These are phyloP conservation scores for Caenorhabditis becei DNA, from an alignment of 2,888 invertebrate species.

Conservation along the genomic window DNA sequence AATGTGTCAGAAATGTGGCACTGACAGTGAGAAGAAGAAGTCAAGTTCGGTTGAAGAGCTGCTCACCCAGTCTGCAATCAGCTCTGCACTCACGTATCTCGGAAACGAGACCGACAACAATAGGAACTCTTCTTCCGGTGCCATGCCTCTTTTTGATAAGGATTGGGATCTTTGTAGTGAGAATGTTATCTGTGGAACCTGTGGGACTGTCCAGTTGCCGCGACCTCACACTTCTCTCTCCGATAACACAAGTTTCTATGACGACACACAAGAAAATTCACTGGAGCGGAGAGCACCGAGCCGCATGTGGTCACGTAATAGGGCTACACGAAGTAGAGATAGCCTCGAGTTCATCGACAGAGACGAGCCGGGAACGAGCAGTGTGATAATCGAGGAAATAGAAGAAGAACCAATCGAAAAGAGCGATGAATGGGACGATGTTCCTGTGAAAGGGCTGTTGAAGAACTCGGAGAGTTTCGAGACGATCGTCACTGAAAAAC, in stretches of 20 bases:
- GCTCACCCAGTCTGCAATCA: conserved; percentile 18
- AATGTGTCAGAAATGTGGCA: conserved; percentile 26
- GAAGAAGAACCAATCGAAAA: conserved; percentile 15
- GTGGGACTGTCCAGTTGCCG: neutral
- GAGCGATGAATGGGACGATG: conserved; percentile 26
- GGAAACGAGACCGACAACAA: neutral
- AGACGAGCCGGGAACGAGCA: neutral
- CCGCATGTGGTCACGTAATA: neutral
- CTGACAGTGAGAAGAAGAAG: neutral
- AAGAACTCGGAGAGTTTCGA: conserved; percentile 26
- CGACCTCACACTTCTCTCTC: neutral
- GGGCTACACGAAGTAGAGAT: neutral
- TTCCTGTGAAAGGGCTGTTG: conserved; percentile 21
- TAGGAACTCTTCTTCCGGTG: neutral
- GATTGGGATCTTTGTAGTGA: conserved; percentile 30
- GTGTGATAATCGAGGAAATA: conserved; percentile 46
- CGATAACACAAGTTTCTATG: conserved; percentile 27
- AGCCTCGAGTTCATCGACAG: conserved; percentile 14
- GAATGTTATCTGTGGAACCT: neutral
- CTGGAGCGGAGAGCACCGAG: neutral
- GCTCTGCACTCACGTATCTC: conserved; percentile 7
- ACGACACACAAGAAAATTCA: neutral
- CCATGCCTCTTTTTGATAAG: neutral
- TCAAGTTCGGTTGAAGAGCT: conserved; percentile 11
- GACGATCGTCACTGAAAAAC: conserved; percentile 10